Conservation (phyloP, 2,888 invertebrate species). For the Chrysotoxum bicinctum region DNA sequence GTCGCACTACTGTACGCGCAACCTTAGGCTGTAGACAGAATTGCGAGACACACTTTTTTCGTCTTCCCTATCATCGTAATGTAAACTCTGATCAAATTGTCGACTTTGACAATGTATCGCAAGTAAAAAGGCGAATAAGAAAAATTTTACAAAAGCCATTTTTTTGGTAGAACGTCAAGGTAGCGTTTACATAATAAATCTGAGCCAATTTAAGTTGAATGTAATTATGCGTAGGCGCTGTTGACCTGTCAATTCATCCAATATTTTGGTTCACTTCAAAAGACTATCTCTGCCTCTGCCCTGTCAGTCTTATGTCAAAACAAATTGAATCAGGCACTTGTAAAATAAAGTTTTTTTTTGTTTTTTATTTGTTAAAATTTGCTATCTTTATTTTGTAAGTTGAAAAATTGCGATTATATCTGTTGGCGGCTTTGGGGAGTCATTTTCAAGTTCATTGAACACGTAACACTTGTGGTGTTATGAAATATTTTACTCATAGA, state of each 20-base stretch:
- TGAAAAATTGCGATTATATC: slow-evolving; percentile 11
- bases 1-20: too few species aligned
- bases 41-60: too few species aligned
- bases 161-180: background rate
- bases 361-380: slow-evolving; percentile 13
- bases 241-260: background rate
- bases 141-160: slow-evolving; percentile 11
- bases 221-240: background rate
- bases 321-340: background rate
- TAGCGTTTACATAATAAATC: background rate
- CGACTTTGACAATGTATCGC: too few species aligned
- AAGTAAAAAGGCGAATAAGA: background rate
- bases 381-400: slow-evolving; percentile 2
- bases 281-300: background rate
- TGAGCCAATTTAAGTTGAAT: background rate
- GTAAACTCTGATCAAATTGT: too few species aligned
- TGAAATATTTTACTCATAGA: slow-evolving; percentile 52
- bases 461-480: slow-evolving; percentile 57
- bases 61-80: too few species aligned
- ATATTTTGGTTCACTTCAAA: background rate
- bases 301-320: background rate
- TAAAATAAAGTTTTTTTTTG: background rate
- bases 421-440: slow-evolving; percentile 9
- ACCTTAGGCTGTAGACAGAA: too few species aligned
- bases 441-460: slow-evolving; percentile 67